A percentile compares a stretch with the other conserved stretches of the same genome.
Conservation (phyloP, 2,797 vertebrate genomes). For the Melanotaenia parkinsoni region DNA sequence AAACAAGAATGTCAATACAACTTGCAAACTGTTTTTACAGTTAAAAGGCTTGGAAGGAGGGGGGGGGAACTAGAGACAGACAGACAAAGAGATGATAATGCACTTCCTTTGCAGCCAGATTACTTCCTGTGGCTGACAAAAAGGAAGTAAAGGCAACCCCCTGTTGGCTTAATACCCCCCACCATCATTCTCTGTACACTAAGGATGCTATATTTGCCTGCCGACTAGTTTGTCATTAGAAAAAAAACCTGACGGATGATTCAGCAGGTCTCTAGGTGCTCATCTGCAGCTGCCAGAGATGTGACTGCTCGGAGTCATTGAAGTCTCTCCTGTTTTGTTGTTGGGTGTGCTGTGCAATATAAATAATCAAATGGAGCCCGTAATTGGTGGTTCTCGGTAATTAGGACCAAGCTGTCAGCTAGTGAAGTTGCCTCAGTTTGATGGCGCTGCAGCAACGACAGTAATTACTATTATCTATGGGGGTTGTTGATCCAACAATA, state of each 20-base stretch:
- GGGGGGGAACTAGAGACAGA: no score
- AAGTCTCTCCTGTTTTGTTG: conserved; percentile 80
- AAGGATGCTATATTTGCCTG: conserved; percentile 32
- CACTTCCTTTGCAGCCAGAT: conserved; percentile 72
- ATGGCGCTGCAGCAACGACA: conserved; percentile 70
- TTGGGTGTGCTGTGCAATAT: conserved; percentile 77
- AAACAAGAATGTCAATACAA: conserved; percentile 48
- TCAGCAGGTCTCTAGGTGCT: conserved; percentile 62
- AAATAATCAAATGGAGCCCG: conserved; percentile 84
- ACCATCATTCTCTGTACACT: conserved; percentile 11
- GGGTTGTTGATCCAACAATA: conserved; percentile 82
- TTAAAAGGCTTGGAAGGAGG: conserved; percentile 19
- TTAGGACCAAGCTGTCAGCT: conserved; percentile 84
- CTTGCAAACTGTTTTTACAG: conserved; percentile 34
- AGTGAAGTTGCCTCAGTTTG: conserved; percentile 75
- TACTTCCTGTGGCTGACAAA: conserved; percentile 67
- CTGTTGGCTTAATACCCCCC: conserved; percentile 33
- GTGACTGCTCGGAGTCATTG: conserved; percentile 64
- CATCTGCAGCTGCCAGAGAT: conserved; percentile 64
- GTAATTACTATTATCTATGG: conserved; percentile 84
- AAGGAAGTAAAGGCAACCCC: conserved; percentile 58
- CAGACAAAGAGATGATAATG: conserved; percentile 49
- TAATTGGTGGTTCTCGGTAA: conserved; percentile 85
- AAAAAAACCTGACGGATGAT: conserved; percentile 42
- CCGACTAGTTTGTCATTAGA: conserved; percentile 41